Evolutionary conservation across 2,113 vertebrate genomes (phyloP), one percentile per base, ranked within the genome.

Genomic region (Spea bombifrons): DNA sequence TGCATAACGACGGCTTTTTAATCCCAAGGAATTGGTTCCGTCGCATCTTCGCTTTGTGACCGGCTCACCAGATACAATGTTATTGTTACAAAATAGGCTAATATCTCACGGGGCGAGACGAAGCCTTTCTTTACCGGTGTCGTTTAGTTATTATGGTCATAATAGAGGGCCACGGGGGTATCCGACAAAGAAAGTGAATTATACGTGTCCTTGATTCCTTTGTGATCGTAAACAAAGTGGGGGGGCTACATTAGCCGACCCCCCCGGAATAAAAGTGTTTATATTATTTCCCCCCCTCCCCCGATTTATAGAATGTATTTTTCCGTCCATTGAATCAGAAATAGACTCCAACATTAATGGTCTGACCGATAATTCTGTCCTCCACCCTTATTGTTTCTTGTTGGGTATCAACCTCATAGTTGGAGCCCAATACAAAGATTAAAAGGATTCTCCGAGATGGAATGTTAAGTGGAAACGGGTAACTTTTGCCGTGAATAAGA

Each of bases 301-400:
- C 73, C 48, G 55, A 67, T 55, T 69, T 74, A 67, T 79, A 61
- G n/a, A 59, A 66, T 73, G 49, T 71, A 30, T 59, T 46, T 30
- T 66, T 49, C 3, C 9, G 70, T 47, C 71, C 16, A 46, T 80
- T 80, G 64, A 66, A 72, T 67, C 13, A 44, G 46, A 55, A n/a
- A 67, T 69, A n/a, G 55, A 47, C 55, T 49, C 46, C 43, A 49
- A 61, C 68, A 70, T 63, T 57, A 77, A 69, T 77, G 46, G 66
- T 70, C 43, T 68, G 46, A 0, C 52, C 61, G 5, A 1, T 8
- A 69, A 13, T 61, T 73, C 55, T 68, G 78, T 73, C 71, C 53
- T 80, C 53, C 73, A 74, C 71, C 78, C 71, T 10, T 68, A 74
- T 73, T 79, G 61, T 79, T 7, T 48, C 5, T 46, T 66, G 71